A percentile compares a stretch with the other conserved stretches of the same genome.
Evolutionary conservation across 2,888 invertebrate species (phyloP).

Genomic region (Vesta saturnalis): DNA sequence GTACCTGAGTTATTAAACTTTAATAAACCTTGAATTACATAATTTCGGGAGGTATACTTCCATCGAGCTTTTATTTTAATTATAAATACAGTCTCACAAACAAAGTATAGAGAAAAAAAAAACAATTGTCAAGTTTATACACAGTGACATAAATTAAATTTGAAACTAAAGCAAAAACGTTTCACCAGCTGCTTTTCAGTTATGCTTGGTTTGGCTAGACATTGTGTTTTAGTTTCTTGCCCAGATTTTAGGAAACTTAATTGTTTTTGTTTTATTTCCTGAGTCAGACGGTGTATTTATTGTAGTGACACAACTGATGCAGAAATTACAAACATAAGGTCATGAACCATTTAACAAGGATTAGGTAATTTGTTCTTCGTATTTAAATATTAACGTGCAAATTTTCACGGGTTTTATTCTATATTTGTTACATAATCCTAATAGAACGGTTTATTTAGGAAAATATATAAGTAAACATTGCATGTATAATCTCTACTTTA

Average conservation of each 20-base stretch:
- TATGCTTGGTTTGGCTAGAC: neutral
- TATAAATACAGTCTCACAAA: no score
- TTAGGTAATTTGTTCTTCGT: neutral
- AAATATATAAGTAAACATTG: neutral
- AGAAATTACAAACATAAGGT: neutral
- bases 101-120: no score
- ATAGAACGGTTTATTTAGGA: neutral
- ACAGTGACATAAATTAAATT: no score
- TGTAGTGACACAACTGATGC: neutral
- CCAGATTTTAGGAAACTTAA: neutral
- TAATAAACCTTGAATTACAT: no score
- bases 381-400: neutral
- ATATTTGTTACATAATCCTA: neutral
- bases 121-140: no score
- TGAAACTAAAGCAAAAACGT: neutral
- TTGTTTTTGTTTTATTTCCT: neutral
- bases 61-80: no score
- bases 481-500: neutral
- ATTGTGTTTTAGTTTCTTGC: neutral
- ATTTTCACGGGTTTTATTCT: no score
- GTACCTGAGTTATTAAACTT: no score
- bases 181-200: neutral
- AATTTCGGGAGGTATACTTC: no score
- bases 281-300: neutral
- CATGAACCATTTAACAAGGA: neutral